A percentile compares a stretch with the other conserved stretches of the same genome.
These are phyloP conservation scores for Brachionus angularis DNA, from an alignment of 1,140 invertebrate species.

Conservation along the genomic window DNA sequence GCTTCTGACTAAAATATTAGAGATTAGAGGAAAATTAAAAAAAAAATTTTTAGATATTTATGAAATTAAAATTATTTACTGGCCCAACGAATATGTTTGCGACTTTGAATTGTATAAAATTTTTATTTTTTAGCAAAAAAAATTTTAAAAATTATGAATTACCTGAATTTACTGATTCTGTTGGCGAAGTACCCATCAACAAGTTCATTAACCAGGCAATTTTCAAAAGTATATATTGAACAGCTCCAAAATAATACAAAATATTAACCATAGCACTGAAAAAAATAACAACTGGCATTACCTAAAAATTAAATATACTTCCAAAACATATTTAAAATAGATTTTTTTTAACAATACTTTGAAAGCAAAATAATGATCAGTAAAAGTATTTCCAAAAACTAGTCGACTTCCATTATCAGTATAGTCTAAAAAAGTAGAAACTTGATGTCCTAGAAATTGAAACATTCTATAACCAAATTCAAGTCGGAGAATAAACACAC, in stretches of 20 bases:
- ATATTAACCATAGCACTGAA: slow-evolving; percentile 81
- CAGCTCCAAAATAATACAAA: slow-evolving; percentile 76
- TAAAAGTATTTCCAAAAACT: slow-evolving; percentile 73
- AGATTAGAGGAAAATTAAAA: not conserved
- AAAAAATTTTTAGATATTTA: too few species aligned
- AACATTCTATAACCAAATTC: slow-evolving; percentile 69
- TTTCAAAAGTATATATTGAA: slow-evolving; percentile 78
- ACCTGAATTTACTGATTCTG: slow-evolving; percentile 23
- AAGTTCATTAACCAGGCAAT: slow-evolving; percentile 62
- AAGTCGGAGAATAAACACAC: slow-evolving; percentile 77
- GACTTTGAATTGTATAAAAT: slow-evolving; percentile 44
- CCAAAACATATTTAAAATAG: slow-evolving; percentile 22
- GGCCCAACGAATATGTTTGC: slow-evolving; percentile 56
- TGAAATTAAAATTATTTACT: not conserved
- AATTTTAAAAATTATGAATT: too few species aligned
- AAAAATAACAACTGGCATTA: slow-evolving; percentile 80
- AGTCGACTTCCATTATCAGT: slow-evolving; percentile 72
- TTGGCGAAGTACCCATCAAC: slow-evolving; percentile 23
- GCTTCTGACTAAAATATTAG: not conserved
- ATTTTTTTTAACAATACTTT: slow-evolving; percentile 61
- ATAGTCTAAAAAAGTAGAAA: slow-evolving; percentile 70
- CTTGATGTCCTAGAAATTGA: slow-evolving; percentile 68
- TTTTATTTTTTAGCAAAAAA: too few species aligned
- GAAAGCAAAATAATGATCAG: slow-evolving; percentile 60
- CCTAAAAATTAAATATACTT: slow-evolving; percentile 57